Evolutionary conservation across 2,797 vertebrate species (phyloP).

Genomic region (Clarias platycephalus): DNA sequence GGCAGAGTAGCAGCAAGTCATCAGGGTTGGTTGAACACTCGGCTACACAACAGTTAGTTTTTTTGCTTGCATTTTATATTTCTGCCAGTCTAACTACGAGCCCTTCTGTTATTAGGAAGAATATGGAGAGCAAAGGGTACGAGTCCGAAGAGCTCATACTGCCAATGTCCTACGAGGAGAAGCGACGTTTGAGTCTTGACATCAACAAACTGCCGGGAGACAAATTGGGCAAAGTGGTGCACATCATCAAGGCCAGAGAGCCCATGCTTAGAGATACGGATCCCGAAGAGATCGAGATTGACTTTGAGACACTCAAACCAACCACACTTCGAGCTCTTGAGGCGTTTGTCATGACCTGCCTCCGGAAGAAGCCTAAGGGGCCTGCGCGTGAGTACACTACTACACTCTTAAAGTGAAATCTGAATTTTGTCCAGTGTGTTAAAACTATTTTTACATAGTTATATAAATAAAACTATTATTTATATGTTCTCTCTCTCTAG

Average conservation of each 20-base stretch:
- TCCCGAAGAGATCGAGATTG: conserved; percentile 84
- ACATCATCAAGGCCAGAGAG: conserved; percentile 84
- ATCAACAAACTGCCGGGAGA: conserved; percentile 87
- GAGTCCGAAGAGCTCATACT: conserved; percentile 62
- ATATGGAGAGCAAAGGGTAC: conserved; percentile 41
- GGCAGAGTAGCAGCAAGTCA: conserved; percentile 70
- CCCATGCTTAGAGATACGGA: conserved; percentile 70
- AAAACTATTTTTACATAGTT: neutral
- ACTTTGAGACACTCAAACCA: conserved; percentile 85
- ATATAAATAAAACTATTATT: too few species aligned
- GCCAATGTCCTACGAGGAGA: conserved; percentile 87
- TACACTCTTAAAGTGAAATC: neutral
- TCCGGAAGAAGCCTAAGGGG: conserved; percentile 74
- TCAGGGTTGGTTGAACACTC: conserved; percentile 71
- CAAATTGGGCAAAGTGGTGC: conserved; percentile 82
- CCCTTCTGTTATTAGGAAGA: conserved; percentile 60
- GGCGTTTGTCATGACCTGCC: conserved; percentile 78
- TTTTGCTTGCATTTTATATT: neutral
- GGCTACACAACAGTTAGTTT: neutral
- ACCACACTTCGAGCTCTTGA: conserved; percentile 85
- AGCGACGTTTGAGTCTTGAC: conserved; percentile 82
- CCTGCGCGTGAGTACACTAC: conserved; percentile 69
- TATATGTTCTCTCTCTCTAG: conserved; percentile 62
- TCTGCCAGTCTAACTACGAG: neutral
- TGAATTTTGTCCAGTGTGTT: too few species aligned